Evolutionary conservation across 1,140 invertebrate genomes (phyloP).

Genomic region (Penaeus vannamei): DNA sequence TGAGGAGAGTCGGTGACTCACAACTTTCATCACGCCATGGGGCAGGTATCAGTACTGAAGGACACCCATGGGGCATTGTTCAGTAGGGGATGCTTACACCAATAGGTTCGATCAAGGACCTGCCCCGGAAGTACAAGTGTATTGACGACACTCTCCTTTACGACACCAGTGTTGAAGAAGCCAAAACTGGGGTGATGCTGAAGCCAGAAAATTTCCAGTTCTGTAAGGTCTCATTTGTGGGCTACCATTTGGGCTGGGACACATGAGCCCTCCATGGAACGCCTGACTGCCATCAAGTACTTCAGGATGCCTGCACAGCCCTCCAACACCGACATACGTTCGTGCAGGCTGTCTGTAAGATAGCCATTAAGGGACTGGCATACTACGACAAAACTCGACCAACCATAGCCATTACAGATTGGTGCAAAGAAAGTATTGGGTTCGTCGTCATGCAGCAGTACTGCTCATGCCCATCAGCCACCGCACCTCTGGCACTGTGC

Average conservation of each 20-base stretch:
- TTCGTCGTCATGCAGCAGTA: no score
- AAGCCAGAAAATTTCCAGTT: background rate
- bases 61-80: conserved; percentile 44
- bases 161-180: conserved; percentile 28
- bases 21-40: conserved; percentile 40
- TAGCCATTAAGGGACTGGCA: no score
- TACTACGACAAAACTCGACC: no score
- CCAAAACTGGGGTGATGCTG: background rate
- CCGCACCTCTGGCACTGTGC: conserved; percentile 20
- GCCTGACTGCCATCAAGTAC: no score
- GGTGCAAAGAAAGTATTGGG: no score
- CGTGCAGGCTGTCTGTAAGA: background rate
- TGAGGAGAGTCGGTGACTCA: conserved; percentile 37
- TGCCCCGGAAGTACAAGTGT: conserved; percentile 40
- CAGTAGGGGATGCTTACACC: conserved; percentile 41
- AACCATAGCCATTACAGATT: no score
- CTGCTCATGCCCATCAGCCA: no score
- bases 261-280: no score
- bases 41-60: conserved; percentile 39
- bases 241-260: no score
- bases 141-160: conserved; percentile 32
- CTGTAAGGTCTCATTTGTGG: no score
- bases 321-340: background rate
- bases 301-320: conserved; percentile 23
- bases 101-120: conserved; percentile 48